phyloP scores from a whole-genome alignment of 2,113 vertebrate genomes.

The Gnathonemus longibarbis region DNA sequence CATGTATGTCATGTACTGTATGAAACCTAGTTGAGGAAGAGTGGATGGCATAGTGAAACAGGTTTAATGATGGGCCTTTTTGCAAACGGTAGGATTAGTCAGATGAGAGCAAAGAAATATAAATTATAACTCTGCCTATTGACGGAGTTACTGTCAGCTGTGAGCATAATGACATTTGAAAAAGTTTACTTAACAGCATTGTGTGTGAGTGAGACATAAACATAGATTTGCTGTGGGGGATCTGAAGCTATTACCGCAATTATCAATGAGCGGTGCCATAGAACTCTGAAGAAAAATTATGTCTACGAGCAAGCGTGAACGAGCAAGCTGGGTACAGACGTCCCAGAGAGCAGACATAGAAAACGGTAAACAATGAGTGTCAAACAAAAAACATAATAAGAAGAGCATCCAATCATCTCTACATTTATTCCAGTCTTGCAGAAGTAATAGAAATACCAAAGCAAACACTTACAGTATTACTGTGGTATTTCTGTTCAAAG shows the following conservation, averaged over 20 bases:
- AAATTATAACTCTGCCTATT: background rate
- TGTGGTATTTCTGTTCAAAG: background rate
- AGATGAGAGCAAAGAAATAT: background rate
- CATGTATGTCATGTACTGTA: background rate
- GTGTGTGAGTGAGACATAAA: background rate
- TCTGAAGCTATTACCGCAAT: background rate
- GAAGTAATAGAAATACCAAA: background rate
- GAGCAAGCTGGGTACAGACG: background rate
- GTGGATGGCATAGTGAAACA: background rate
- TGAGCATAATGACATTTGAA: background rate
- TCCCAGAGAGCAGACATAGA: background rate
- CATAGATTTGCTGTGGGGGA: background rate
- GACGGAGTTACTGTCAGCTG: background rate
- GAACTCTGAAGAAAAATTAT: background rate
- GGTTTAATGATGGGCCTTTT: background rate
- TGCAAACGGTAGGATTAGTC: background rate
- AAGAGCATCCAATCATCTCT: background rate
- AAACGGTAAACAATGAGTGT: background rate
- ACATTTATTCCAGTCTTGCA: background rate
- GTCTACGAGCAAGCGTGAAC: background rate
- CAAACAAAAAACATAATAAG: background rate
- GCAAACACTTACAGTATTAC: background rate
- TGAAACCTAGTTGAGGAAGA: background rate
- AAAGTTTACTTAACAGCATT: background rate
- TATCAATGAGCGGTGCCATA: background rate